These are phyloP conservation scores for Plecotus auritus DNA, from an alignment of 2,113 vertebrate species.

Conservation along the genomic window DNA sequence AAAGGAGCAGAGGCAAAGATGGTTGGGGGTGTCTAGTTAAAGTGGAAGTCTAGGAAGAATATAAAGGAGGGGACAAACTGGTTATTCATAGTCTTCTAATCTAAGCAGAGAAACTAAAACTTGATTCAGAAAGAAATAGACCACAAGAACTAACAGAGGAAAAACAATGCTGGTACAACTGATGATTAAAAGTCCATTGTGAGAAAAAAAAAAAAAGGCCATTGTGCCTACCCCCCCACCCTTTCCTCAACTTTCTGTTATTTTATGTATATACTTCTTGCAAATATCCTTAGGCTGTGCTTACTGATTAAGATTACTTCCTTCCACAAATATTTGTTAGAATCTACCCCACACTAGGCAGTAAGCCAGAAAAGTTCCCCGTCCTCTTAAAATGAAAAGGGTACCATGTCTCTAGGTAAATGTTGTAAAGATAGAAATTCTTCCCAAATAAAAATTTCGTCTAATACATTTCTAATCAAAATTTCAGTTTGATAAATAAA, in stretches of 20 bases:
- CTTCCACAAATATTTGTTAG: neutral
- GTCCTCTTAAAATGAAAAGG: neutral
- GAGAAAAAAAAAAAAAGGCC: neutral
- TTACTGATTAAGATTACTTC: neutral
- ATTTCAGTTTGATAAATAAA: neutral
- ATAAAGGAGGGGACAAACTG: neutral
- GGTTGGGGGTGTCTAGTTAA: neutral
- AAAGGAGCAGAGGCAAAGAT: neutral
- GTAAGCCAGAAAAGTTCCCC: neutral
- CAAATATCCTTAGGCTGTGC: neutral
- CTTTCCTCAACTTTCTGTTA: neutral
- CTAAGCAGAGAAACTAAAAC: neutral
- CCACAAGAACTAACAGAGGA: neutral
- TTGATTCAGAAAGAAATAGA: neutral
- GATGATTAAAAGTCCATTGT: neutral
- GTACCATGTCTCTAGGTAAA: neutral
- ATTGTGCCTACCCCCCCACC: neutral
- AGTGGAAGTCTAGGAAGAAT: neutral
- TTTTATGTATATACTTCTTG: neutral
- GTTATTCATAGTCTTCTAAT: neutral
- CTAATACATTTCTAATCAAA: neutral
- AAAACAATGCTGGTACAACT: neutral
- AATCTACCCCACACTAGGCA: neutral
- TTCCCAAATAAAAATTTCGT: neutral
- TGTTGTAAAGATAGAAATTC: neutral